Evolutionary conservation across 2,797 vertebrate species (phyloP).

Genomic region (Macropus fuliginosus): DNA sequence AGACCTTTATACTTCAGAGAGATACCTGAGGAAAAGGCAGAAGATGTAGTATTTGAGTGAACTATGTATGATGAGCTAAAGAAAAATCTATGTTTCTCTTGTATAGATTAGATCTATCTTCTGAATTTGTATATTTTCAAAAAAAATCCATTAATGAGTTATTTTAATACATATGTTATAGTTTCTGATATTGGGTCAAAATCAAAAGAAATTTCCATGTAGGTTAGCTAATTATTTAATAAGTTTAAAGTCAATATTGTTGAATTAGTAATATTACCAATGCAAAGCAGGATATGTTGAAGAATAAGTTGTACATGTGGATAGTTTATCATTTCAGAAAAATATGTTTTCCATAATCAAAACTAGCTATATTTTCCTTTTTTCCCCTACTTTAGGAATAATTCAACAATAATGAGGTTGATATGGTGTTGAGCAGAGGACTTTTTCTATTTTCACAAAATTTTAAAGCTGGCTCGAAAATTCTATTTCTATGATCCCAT

Average conservation of each 20-base stretch:
- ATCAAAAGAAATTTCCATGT: not conserved
- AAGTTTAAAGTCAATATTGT: not conserved
- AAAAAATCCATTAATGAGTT: not conserved
- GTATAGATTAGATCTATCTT: not conserved
- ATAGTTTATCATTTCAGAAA: not conserved
- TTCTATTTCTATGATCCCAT: slow-evolving; percentile 25
- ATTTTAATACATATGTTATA: not conserved
- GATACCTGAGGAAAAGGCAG: not conserved
- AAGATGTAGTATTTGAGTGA: not conserved
- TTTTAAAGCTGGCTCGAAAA: slow-evolving; percentile 17
- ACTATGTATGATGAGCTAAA: not conserved
- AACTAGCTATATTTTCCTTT: not conserved
- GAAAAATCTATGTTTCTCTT: not conserved
- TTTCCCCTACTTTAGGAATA: slow-evolving; percentile 9
- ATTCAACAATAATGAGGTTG: not conserved
- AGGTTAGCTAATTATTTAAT: not conserved
- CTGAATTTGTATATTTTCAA: not conserved
- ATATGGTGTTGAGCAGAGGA: not conserved
- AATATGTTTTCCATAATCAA: not conserved
- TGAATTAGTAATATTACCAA: not conserved
- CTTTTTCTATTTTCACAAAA: slow-evolving; percentile 27
- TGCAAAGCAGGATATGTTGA: not conserved
- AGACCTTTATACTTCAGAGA: not conserved
- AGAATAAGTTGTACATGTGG: not conserved
- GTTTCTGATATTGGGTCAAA: not conserved